A percentile compares a stretch with the other conserved stretches of the same genome.
These are phyloP conservation scores for Cherax destructor DNA, from an alignment of 1,140 invertebrate genomes.

Conservation along the genomic window DNA sequence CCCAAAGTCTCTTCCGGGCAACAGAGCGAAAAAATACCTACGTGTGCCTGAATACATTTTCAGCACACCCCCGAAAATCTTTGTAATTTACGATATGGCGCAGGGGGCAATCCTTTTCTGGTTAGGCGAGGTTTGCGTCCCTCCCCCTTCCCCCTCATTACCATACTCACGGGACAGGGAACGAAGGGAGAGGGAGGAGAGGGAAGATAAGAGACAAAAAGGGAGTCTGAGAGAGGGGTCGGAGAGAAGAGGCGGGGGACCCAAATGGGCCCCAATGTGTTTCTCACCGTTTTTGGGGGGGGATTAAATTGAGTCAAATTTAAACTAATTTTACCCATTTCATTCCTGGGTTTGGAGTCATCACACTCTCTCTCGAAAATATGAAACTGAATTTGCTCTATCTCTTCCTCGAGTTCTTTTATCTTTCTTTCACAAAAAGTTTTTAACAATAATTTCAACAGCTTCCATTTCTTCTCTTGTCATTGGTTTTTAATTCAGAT, in stretches of 20 bases:
- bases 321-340: too few relatives aligned
- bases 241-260: neutral
- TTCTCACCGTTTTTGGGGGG: too few relatives aligned
- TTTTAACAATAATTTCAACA: too few relatives aligned
- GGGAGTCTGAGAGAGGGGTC: neutral
- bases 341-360: too few relatives aligned
- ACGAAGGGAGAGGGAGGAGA: neutral
- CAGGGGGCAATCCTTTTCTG: slow-evolving; percentile 15
- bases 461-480: too few relatives aligned
- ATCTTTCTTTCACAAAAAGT: too few relatives aligned
- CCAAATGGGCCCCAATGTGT: too few relatives aligned
- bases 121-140: neutral
- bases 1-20: neutral
- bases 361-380: too few relatives aligned
- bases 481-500: too few relatives aligned
- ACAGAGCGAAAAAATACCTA: slow-evolving; percentile 6
- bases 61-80: neutral
- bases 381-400: too few relatives aligned
- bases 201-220: neutral
- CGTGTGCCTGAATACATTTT: slow-evolving; percentile 14
- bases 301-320: too few relatives aligned
- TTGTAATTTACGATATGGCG: slow-evolving; percentile 1
- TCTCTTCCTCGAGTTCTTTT: too few relatives aligned
- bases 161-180: neutral
- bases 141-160: neutral